Percentiles rank a stretch among this genome's conserved stretches.
Evolutionary conservation across 2,888 invertebrate species (phyloP).

Genomic region (Parapristionchus giblindavisi): DNA sequence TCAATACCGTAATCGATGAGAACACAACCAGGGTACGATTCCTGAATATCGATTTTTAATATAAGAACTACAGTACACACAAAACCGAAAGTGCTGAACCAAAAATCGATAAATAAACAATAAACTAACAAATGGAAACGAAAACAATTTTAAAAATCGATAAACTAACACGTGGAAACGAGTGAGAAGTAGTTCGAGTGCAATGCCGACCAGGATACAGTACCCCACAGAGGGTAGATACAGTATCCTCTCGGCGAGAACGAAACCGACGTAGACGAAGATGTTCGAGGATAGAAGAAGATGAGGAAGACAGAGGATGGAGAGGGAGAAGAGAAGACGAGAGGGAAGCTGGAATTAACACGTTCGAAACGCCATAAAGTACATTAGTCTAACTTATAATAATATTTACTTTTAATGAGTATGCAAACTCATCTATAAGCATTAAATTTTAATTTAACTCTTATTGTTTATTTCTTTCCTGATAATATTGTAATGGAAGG

Average conservation of each 20-base stretch:
- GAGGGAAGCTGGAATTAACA: neutral
- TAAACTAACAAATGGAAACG: neutral
- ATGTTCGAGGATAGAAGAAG: constrained; percentile 89
- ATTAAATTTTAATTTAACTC: too few species aligned
- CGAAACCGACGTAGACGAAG: constrained; percentile 94
- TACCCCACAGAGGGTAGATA: constrained; percentile 95
- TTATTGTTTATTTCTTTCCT: neutral
- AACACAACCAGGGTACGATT: too few species aligned
- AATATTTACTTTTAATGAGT: too few species aligned
- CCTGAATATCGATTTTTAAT: too few species aligned
- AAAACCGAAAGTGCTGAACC: too few species aligned
- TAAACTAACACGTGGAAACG: neutral
- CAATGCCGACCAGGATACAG: constrained; percentile 81
- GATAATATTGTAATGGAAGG: neutral
- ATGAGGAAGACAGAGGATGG: constrained; percentile 88
- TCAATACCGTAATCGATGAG: neutral
- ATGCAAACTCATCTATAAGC: too few species aligned
- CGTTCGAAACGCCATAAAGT: too few species aligned
- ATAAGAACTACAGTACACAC: too few species aligned
- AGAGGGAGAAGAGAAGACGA: constrained; percentile 73
- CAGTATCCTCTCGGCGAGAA: constrained; percentile 89
- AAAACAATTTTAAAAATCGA: constrained; percentile 6
- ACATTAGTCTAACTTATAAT: too few species aligned
- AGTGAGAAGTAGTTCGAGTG: neutral
- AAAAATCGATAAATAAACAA: too few species aligned